Base-by-base conservation (phyloP, 2,797 vertebrate genomes). In the Onychomys arenicola region DNA sequence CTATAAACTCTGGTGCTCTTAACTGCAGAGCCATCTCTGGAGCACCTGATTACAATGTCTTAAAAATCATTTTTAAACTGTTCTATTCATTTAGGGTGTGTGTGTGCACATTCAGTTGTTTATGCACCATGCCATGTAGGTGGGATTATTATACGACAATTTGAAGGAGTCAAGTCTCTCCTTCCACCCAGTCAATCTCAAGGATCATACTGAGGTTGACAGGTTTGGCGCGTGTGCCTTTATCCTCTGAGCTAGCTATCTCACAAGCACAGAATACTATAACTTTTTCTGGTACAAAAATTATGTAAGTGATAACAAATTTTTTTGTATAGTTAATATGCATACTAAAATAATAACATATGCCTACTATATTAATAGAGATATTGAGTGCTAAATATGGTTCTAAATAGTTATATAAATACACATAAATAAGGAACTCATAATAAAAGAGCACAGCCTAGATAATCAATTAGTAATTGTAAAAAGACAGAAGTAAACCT, bases 401-500 rank as follows among this genome's bases (percentile, higher is more conserved):
- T 71, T 94, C 90, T 77, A 89, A 90, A 92, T 80, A 89, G 61
- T 57, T 73, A 95, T 2, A 77, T 23, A 88, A 77, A 89, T 34
- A 76, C 0, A 75, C 17, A 29, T 3, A 37, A 85, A 78, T 3
- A 65, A 7, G 21, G 1, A 89, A 43, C 82, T 82, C 29, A 69
- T 13, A 95, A 67, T n/a, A 78, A 49, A 78, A 71, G 9, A 94
- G 0, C 9, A 87, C 7, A 82, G 12, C 46, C 17, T 49, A 73
- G 5, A 37, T 25, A 55, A 8, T 71, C 57, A 88, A 11, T 71
- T 61, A 89, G 14, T 40, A 86, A 19, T 11, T 34, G 1, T 34
- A 49, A 82, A 80, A 32, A 13, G 78, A 83, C 73, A 65, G 34
- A n/a, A 3, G 86, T 2, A 84, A 40, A 98, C 99, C 99, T 97